Percentiles rank a stretch among this genome's conserved stretches.
Evolutionary conservation across 1,140 invertebrate species (phyloP).

Genomic region (Drosophila truncata): DNA sequence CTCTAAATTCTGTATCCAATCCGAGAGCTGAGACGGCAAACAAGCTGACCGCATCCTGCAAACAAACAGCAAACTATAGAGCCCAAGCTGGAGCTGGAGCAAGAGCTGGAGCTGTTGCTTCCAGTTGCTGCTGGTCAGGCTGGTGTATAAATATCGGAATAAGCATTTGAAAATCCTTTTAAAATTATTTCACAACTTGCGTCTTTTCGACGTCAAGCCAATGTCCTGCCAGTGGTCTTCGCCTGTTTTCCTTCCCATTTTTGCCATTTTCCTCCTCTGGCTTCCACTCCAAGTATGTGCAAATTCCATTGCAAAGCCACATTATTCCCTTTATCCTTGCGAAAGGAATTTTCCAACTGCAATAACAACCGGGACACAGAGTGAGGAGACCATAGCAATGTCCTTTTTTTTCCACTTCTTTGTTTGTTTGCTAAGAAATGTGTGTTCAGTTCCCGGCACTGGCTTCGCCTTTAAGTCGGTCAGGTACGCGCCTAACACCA

Average conservation of each 20-base stretch:
- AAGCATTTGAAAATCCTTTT: conserved; percentile 82
- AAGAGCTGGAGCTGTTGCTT: conserved; percentile 24
- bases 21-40: conserved; percentile 53
- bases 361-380: conserved; percentile 69
- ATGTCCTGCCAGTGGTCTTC: conserved; percentile 27
- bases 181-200: conserved; percentile 82
- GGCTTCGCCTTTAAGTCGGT: conserved; percentile 50
- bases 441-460: conserved; percentile 38
- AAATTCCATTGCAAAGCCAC: conserved; percentile 83
- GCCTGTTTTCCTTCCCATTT: not conserved
- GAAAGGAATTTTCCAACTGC: conserved; percentile 81
- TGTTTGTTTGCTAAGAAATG: conserved; percentile 52
- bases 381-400: conserved; percentile 40
- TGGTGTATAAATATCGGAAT: conserved; percentile 78
- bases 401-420: conserved; percentile 41
- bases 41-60: conserved; percentile 75
- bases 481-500: conserved; percentile 57
- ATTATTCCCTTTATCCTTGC: conserved; percentile 83
- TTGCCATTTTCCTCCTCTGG: conserved; percentile 31
- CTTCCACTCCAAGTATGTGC: conserved; percentile 72
- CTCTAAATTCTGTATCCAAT: conserved; percentile 28
- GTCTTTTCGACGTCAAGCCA: conserved; percentile 75
- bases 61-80: conserved; percentile 56
- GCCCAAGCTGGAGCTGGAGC: not conserved
- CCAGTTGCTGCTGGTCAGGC: conserved; percentile 56